Percentiles rank a stretch among this genome's conserved stretches.
These are phyloP conservation scores for Beaufortia kweichowensis DNA, from an alignment of 2,113 vertebrate species.

Conservation along the genomic window DNA sequence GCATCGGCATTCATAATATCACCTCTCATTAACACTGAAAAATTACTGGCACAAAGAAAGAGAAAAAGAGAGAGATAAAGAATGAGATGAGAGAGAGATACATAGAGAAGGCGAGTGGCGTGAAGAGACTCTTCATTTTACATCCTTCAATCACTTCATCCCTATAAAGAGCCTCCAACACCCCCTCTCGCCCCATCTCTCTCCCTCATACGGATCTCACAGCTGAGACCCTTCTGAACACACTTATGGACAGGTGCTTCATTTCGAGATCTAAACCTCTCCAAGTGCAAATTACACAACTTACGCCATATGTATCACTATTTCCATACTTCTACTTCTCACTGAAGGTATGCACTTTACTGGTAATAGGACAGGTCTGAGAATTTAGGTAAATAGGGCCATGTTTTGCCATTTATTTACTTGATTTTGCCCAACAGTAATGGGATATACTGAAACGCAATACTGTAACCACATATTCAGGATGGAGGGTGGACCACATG, in stretches of 20 bases:
- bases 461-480: too few species aligned
- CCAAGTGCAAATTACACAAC: constrained; percentile 23
- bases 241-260: constrained; percentile 31
- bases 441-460: too few species aligned
- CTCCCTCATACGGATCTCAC: neutral
- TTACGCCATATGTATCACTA: neutral
- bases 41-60: constrained; percentile 17
- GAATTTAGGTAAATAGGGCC: too few species aligned
- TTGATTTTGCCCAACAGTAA: too few species aligned
- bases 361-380: too few species aligned
- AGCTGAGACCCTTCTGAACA: constrained; percentile 22
- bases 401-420: too few species aligned
- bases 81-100: constrained; percentile 9
- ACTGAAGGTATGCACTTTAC: neutral
- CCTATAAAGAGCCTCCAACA: constrained; percentile 28
- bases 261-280: constrained; percentile 24
- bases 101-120: neutral
- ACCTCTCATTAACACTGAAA: constrained; percentile 36
- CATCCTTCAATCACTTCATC: constrained; percentile 32
- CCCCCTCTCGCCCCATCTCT: neutral
- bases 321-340: constrained; percentile 8
- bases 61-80: constrained; percentile 8
- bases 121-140: constrained; percentile 38
- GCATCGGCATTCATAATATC: constrained; percentile 44
- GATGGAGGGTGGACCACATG: too few species aligned